Base-by-base conservation (phyloP, 2,888 invertebrate species). In the Hyles lineata region DNA sequence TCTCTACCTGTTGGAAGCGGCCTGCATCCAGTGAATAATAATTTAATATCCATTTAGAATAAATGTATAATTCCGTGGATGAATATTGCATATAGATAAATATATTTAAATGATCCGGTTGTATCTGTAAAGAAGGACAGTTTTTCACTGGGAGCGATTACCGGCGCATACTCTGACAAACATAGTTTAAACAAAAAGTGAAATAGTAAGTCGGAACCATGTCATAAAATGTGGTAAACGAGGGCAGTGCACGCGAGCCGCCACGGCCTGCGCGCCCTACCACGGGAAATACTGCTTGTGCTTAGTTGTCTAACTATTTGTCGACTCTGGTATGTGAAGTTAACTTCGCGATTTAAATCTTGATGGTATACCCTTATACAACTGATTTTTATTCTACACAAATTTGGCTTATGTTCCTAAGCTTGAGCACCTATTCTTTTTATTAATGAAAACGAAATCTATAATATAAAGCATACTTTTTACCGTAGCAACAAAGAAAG, bases 111-210 rank as follows among this genome's bases (percentile, higher is more conserved):
- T 29, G 29, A 32, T 58, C 70, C 58, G 21, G 29, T 32, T 32
- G 58, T 55, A 23, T 62, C 43, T 61, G 11, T 15, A 50, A 76
- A 72, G 76, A 70, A 76, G 74, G 61, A 74, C 58, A 74, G 77
- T 82, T 82, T 81, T 82, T 82, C 77, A 62, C 76, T 74, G 75
- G 74, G 77, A 79, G 79, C 80, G 80, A 85, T 83, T 83, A 81
- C 82, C 79, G 76, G 79, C 70, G 76, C 71, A 79, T 78, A 69
- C 74, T 76, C 74, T 80, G 77, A 88, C 88, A 89, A 88, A 88
- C 89, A 89, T 88, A 89, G 89, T 90, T 92, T 90, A 89, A 90
- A 91, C 91, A 93, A 93, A 93, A 93, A 93, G 90, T 91, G 90
- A 92, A 90, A 91, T 92, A 92, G 83, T 89, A 87, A 87, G 85